Evolutionary conservation across 1,140 invertebrate species (phyloP).

Genomic region (Saccostrea echinata): DNA sequence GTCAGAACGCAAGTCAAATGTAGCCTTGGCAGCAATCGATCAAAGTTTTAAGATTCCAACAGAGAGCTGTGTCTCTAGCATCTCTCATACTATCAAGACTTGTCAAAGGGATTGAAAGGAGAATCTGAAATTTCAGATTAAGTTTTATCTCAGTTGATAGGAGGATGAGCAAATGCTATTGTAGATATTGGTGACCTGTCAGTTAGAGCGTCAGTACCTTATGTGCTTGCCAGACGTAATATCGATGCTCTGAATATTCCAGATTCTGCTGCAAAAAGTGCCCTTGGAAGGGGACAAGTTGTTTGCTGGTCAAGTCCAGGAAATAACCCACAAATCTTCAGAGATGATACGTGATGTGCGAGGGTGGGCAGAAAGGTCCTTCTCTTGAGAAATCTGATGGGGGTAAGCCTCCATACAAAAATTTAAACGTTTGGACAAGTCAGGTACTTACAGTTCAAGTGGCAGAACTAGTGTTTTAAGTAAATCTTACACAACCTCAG

Average conservation of each 20-base stretch:
- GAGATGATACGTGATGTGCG: constrained; percentile 40
- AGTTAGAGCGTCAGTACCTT: constrained; percentile 20
- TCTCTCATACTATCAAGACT: constrained; percentile 37
- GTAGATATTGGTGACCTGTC: constrained; percentile 36
- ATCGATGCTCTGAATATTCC: constrained; percentile 35
- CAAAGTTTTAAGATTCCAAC: constrained; percentile 23
- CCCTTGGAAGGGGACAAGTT: too few relatives aligned
- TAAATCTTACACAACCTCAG: too few relatives aligned
- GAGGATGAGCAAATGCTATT: constrained; percentile 26
- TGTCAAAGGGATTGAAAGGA: constrained; percentile 11
- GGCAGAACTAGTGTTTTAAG: too few relatives aligned
- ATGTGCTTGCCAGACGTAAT: constrained; percentile 25
- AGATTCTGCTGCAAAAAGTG: too few relatives aligned
- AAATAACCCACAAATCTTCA: constrained; percentile 36
- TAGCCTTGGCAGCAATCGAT: constrained; percentile 18
- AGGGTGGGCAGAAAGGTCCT: background rate
- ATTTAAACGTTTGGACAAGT: background rate
- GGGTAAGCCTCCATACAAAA: background rate
- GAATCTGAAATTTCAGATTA: background rate
- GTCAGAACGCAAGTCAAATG: too few relatives aligned
- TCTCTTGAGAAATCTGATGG: background rate
- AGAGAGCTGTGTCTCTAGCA: constrained; percentile 20
- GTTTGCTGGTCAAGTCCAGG: too few relatives aligned
- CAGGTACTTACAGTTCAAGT: background rate
- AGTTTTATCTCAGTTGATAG: background rate